Conservation (phyloP, 1,140 invertebrate genomes). For the Drosophila azteca region DNA sequence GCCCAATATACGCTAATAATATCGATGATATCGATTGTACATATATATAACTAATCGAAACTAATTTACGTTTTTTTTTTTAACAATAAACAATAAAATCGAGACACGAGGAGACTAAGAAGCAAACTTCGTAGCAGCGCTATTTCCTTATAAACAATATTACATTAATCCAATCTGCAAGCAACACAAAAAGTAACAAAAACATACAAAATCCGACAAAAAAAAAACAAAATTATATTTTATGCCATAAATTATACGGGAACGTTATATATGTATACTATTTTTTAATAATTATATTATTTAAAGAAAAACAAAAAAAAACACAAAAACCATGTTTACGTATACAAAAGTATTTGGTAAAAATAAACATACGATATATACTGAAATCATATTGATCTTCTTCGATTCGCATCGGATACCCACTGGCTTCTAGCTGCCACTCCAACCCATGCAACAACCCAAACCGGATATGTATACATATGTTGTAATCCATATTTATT, state of each 20-base stretch:
- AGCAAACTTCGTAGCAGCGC: conserved; percentile 26
- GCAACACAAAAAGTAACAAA: conserved; percentile 26
- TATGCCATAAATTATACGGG: conserved; percentile 80
- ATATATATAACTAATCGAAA: conserved; percentile 71
- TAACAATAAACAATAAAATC: conserved; percentile 35
- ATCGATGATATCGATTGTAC: conserved; percentile 48
- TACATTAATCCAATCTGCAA: conserved; percentile 25
- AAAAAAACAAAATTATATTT: conserved; percentile 51
- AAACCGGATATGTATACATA: too few species aligned
- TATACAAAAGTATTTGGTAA: conserved; percentile 76
- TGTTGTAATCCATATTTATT: not conserved
- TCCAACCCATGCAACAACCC: too few species aligned
- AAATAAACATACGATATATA: conserved; percentile 58
- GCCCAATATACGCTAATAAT: conserved; percentile 38
- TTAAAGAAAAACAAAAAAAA: conserved; percentile 51
- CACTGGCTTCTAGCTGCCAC: too few species aligned
- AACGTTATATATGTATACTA: conserved; percentile 69
- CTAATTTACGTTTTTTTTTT: conserved; percentile 66
- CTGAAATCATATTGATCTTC: conserved; percentile 20
- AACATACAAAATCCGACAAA: conserved; percentile 11
- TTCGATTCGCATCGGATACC: too few species aligned
- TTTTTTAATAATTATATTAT: conserved; percentile 68
- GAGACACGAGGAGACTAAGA: conserved; percentile 8
- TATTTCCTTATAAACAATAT: conserved; percentile 67
- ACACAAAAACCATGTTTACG: conserved; percentile 68